phyloP scores from a whole-genome alignment of 2,113 vertebrate genomes.

The Petromus typicus region DNA sequence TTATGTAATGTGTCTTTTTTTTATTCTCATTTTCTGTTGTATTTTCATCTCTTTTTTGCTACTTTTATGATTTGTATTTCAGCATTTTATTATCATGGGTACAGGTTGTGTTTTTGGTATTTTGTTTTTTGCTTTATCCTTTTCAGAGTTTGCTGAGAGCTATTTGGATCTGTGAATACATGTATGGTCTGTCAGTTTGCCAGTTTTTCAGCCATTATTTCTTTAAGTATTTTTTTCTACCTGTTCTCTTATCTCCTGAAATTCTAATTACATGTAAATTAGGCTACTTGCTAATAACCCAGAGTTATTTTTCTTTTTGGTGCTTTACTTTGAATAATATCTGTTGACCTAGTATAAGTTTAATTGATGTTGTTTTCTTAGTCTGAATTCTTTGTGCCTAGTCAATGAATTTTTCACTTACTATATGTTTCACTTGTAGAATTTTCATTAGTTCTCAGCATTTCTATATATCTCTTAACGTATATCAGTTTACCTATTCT shows the following conservation, averaged over 20 bases:
- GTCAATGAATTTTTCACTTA: background rate
- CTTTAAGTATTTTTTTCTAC: slow-evolving; percentile 4
- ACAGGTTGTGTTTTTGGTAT: background rate
- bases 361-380: background rate
- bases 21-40: too few relatives aligned
- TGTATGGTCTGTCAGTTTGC: background rate
- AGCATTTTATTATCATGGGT: background rate
- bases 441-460: slow-evolving; percentile 20
- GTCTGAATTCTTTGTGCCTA: background rate
- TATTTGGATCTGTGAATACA: background rate
- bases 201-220: slow-evolving; percentile 35
- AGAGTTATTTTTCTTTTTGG: background rate
- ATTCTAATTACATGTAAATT: background rate
- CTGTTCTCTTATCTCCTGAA: background rate
- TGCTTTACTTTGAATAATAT: background rate
- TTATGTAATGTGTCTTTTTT: too few relatives aligned
- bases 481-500: background rate
- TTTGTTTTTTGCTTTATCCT: background rate
- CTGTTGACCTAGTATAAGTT: slow-evolving; percentile 5
- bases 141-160: background rate
- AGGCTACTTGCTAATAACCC: background rate
- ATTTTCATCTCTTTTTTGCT: background rate
- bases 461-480: background rate
- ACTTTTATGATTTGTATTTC: background rate
- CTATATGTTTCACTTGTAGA: slow-evolving; percentile 37